Conservation (phyloP, 2,888 invertebrate genomes). For the Aphodius sticticus region DNA sequence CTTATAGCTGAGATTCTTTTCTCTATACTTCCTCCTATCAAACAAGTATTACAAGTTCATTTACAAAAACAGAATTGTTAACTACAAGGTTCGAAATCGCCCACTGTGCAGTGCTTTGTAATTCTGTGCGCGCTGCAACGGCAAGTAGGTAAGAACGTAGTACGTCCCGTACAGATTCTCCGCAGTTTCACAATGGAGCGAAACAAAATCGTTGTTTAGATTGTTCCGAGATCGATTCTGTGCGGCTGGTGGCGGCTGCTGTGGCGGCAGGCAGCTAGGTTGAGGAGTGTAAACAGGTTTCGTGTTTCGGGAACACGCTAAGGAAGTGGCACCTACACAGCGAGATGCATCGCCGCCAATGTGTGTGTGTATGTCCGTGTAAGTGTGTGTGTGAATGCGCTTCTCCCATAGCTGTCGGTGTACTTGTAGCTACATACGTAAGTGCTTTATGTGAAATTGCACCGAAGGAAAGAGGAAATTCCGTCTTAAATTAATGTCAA, state of each 20-base stretch:
- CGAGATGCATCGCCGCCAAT: not conserved
- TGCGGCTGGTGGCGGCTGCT: not conserved
- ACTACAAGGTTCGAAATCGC: too few species aligned
- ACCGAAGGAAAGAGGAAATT: not conserved
- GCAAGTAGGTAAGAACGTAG: not conserved
- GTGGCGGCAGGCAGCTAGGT: not conserved
- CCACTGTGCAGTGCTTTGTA: not conserved
- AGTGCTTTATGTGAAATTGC: constrained; percentile 4
- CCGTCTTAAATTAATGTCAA: constrained; percentile 4
- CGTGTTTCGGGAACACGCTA: not conserved
- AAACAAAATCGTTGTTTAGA: not conserved
- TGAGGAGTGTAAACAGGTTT: constrained; percentile 4
- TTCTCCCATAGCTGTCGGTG: not conserved
- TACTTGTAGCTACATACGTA: not conserved
- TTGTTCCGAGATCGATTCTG: not conserved
- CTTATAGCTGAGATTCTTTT: too few species aligned
- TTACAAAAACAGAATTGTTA: too few species aligned
- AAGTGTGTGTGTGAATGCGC: not conserved
- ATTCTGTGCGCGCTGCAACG: not conserved
- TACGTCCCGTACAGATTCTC: not conserved
- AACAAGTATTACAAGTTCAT: too few species aligned
- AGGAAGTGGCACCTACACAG: not conserved
- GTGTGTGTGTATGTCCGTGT: not conserved
- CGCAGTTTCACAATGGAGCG: not conserved
- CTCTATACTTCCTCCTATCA: too few species aligned